Evolutionary conservation across 2,888 invertebrate genomes (phyloP).

Genomic region (Caenorhabditis angaria): DNA sequence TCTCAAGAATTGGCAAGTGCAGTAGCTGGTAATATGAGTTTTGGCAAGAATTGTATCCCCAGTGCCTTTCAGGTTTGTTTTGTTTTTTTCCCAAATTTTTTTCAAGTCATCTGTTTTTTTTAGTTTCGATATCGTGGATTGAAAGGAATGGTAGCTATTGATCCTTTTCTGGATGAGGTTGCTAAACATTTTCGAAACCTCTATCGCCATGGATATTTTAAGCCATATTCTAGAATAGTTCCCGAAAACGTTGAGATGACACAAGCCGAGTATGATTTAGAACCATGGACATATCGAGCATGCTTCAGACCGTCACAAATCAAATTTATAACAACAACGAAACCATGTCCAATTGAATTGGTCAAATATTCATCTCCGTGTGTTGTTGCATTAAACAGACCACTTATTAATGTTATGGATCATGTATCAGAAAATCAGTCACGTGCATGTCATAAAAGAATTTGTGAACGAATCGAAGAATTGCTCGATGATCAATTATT

Average conservation of each 20-base stretch:
- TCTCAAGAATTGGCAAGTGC: slow-evolving; percentile 19
- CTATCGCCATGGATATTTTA: not conserved
- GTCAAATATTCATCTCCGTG: slow-evolving; percentile 65
- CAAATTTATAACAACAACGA: slow-evolving; percentile 24
- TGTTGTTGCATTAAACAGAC: slow-evolving; percentile 70
- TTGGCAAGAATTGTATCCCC: slow-evolving; percentile 10
- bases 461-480: slow-evolving; percentile 60
- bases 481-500: slow-evolving; percentile 62
- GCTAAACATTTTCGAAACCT: not conserved
- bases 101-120: slow-evolving; percentile 7
- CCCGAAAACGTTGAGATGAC: not conserved
- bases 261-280: not conserved
- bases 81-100: not conserved
- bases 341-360: slow-evolving; percentile 51
- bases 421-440: slow-evolving; percentile 60
- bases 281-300: not conserved
- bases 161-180: slow-evolving; percentile 58
- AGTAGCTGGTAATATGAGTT: slow-evolving; percentile 12
- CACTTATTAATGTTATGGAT: slow-evolving; percentile 72
- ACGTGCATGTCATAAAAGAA: slow-evolving; percentile 45
- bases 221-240: not conserved
- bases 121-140: slow-evolving; percentile 68
- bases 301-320: slow-evolving; percentile 25
- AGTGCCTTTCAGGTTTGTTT: slow-evolving; percentile 11
- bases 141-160: slow-evolving; percentile 69